Percentiles rank a stretch among this genome's conserved stretches.
Conservation (phyloP, 1,140 invertebrate genomes). For the Rhysida immarginata region DNA sequence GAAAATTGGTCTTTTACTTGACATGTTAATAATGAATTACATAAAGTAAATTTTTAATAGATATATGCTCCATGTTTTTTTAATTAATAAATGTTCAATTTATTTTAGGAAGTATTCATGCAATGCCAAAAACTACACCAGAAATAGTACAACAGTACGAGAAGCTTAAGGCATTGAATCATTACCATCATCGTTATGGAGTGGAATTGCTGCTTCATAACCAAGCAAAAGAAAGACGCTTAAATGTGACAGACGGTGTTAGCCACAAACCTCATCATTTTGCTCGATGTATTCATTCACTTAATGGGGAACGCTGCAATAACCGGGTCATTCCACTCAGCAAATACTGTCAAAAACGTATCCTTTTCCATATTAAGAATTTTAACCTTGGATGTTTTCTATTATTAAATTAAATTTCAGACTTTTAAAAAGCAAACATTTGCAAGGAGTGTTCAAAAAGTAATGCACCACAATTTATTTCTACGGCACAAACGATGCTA, state of each 20-base stretch:
- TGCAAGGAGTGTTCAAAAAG: too few relatives aligned
- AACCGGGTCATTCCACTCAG: background rate
- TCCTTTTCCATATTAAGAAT: slow-evolving; percentile 2
- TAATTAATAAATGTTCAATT: too few relatives aligned
- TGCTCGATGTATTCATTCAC: background rate
- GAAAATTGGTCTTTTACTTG: too few relatives aligned
- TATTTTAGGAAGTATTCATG: slow-evolving; percentile 7
- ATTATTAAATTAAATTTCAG: too few relatives aligned
- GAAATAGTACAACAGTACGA: slow-evolving; percentile 57
- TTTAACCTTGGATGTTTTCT: too few relatives aligned
- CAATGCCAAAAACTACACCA: slow-evolving; percentile 27
- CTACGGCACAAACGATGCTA: too few relatives aligned
- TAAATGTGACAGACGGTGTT: slow-evolving; percentile 41
- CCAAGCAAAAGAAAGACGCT: slow-evolving; percentile 57
- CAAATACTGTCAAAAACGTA: slow-evolving; percentile 12
- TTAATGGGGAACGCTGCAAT: slow-evolving; percentile 6
- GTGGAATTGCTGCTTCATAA: slow-evolving; percentile 63
- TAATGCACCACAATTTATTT: too few relatives aligned
- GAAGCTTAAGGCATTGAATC: slow-evolving; percentile 60
- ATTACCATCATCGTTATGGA: slow-evolving; percentile 59
- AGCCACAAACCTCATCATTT: background rate
- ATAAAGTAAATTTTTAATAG: too few relatives aligned
- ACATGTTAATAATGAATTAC: too few relatives aligned
- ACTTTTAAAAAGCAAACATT: too few relatives aligned
- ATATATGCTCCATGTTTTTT: too few relatives aligned